phyloP scores from a whole-genome alignment of 2,797 vertebrate species.

The Pachyuromys duprasi region DNA sequence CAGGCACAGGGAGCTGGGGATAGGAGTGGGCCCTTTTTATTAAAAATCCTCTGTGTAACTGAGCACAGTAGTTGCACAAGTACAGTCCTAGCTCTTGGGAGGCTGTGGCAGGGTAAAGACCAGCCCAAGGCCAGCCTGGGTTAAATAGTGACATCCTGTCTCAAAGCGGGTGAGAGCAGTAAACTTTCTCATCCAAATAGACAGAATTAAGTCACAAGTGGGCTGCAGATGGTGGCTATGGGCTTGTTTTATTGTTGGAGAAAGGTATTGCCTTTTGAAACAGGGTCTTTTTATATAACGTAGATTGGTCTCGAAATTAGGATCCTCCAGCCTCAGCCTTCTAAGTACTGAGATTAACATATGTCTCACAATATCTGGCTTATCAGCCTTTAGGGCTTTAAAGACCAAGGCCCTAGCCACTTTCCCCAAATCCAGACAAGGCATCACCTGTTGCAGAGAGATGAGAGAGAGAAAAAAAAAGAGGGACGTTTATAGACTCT shows the following conservation, averaged over 20 bases:
- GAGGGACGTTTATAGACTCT: neutral
- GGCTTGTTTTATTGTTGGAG: neutral
- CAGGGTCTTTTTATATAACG: neutral
- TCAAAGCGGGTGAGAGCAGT: neutral
- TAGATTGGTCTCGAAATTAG: neutral
- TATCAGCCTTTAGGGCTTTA: neutral
- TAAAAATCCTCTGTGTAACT: neutral
- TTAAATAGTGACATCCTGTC: neutral
- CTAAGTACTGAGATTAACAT: neutral
- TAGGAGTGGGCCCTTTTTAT: neutral
- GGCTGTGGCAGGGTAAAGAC: neutral
- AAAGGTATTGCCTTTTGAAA: neutral
- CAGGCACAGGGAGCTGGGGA: neutral
- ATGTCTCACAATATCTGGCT: neutral
- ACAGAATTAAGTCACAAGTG: neutral
- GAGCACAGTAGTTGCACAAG: neutral
- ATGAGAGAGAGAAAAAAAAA: neutral
- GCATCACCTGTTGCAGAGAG: neutral
- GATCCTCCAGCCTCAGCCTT: neutral
- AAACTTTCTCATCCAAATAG: neutral
- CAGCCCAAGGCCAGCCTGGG: neutral
- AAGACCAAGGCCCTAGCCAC: neutral
- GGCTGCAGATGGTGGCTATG: too few relatives aligned
- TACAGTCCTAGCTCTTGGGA: neutral
- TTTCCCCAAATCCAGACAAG: neutral